A percentile compares a stretch with the other conserved stretches of the same genome.
phyloP scores from a whole-genome alignment of 2,888 invertebrate genomes.

The Hirudinaria manillensis region DNA sequence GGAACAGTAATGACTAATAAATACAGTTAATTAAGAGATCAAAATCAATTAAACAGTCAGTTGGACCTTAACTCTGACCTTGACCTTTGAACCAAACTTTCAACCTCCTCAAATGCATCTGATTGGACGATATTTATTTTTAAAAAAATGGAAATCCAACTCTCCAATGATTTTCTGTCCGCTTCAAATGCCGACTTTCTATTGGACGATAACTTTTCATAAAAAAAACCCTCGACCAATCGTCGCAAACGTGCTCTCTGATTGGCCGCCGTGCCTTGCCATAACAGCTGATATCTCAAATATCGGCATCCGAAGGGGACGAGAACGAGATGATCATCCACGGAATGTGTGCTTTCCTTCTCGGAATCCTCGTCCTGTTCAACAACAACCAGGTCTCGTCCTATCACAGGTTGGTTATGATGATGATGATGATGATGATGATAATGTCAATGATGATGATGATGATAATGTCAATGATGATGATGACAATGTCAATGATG shows the following conservation, averaged over 20 bases:
- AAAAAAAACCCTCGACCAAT: too few species aligned
- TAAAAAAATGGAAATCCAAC: too few species aligned
- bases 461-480: conserved; percentile 3
- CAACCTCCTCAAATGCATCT: too few species aligned
- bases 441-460: not conserved
- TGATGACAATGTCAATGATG: not conserved
- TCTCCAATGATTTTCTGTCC: too few species aligned
- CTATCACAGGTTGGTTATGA: conserved; percentile 35
- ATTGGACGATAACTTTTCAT: too few species aligned
- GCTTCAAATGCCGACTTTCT: too few species aligned
- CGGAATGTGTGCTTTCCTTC: conserved; percentile 81
- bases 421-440: conserved; percentile 19
- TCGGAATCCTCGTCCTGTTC: conserved; percentile 74
- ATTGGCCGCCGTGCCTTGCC: not conserved
- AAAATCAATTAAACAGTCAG: too few species aligned
- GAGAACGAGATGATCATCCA: conserved; percentile 81
- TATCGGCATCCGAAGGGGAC: conserved; percentile 71
- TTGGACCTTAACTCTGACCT: too few species aligned
- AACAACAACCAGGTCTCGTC: conserved; percentile 51
- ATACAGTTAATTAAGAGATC: too few species aligned
- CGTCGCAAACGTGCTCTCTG: not conserved
- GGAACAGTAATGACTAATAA: too few species aligned
- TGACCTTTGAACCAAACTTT: too few species aligned
- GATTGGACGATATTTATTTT: too few species aligned
- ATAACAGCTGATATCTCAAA: conserved; percentile 54